Evolutionary conservation across 2,113 vertebrate genomes (phyloP).

Genomic region (Pristiophorus japonicus): DNA sequence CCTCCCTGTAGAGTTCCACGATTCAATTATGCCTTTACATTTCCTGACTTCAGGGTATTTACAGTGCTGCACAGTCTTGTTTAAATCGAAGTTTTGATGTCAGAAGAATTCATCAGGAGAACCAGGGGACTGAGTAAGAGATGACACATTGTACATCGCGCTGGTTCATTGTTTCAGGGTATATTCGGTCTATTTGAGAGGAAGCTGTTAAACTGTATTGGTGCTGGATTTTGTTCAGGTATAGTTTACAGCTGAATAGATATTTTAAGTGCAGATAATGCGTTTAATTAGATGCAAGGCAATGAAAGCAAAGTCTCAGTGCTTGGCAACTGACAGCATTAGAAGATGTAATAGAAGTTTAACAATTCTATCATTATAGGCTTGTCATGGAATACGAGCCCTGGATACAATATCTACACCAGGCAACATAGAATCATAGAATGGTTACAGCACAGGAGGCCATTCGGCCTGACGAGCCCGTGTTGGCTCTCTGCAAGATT

Average conservation of each 20-base stretch:
- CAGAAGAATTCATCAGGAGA: too few relatives aligned
- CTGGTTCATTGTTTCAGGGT: not conserved
- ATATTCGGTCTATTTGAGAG: not conserved
- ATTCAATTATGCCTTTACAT: too few relatives aligned
- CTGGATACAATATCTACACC: not conserved
- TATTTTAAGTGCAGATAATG: not conserved
- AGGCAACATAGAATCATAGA: too few relatives aligned
- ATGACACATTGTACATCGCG: too few relatives aligned
- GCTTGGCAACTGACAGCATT: not conserved
- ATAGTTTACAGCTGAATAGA: not conserved
- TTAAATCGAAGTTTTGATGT: too few relatives aligned
- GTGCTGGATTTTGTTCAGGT: not conserved
- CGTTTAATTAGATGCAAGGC: not conserved
- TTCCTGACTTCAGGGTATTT: too few relatives aligned
- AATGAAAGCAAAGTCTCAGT: not conserved
- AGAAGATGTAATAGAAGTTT: not conserved
- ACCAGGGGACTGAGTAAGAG: too few relatives aligned
- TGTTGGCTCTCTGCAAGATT: too few relatives aligned
- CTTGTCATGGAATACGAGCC: not conserved
- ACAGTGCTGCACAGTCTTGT: too few relatives aligned
- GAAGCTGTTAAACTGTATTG: not conserved
- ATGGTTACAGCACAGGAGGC: too few relatives aligned
- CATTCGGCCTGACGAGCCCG: too few relatives aligned
- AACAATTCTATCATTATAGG: not conserved
- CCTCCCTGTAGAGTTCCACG: too few relatives aligned